Evolutionary conservation across 2,113 vertebrate species (phyloP).

Genomic region (Ictidomys tridecemlineatus): DNA sequence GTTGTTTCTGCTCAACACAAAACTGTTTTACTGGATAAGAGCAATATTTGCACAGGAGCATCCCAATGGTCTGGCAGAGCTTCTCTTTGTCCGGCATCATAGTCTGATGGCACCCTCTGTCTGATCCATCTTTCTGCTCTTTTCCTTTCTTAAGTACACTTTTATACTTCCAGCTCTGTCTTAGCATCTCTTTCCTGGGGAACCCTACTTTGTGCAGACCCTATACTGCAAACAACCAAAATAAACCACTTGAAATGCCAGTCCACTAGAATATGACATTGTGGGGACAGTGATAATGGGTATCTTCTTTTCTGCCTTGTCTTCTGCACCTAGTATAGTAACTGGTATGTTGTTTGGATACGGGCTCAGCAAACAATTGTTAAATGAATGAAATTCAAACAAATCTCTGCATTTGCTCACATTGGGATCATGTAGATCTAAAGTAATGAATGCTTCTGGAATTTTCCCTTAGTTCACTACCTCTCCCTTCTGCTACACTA

Average conservation of each 20-base stretch:
- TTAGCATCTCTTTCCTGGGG: not conserved
- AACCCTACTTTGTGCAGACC: not conserved
- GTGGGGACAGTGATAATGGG: rapidly evolving
- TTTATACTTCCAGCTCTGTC: not conserved
- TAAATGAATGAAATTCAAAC: not conserved
- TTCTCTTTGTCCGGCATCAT: not conserved
- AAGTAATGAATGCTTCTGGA: not conserved
- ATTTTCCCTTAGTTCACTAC: not conserved
- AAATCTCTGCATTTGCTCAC: not conserved
- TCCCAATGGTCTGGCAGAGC: not conserved
- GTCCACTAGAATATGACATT: not conserved
- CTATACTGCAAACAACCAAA: not conserved
- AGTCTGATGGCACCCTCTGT: not conserved
- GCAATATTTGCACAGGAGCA: not conserved
- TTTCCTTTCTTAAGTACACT: not conserved
- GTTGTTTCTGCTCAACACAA: not conserved
- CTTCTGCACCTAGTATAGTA: not conserved
- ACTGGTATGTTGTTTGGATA: not conserved
- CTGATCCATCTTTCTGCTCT: not conserved
- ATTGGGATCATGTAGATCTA: not conserved
- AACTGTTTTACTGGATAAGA: not conserved
- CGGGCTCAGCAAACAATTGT: not conserved
- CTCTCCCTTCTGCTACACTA: not conserved
- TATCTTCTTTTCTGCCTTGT: not conserved
- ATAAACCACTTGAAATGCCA: not conserved